These are phyloP conservation scores for Drosophila azteca DNA, from an alignment of 1,140 invertebrate genomes.

Conservation along the genomic window DNA sequence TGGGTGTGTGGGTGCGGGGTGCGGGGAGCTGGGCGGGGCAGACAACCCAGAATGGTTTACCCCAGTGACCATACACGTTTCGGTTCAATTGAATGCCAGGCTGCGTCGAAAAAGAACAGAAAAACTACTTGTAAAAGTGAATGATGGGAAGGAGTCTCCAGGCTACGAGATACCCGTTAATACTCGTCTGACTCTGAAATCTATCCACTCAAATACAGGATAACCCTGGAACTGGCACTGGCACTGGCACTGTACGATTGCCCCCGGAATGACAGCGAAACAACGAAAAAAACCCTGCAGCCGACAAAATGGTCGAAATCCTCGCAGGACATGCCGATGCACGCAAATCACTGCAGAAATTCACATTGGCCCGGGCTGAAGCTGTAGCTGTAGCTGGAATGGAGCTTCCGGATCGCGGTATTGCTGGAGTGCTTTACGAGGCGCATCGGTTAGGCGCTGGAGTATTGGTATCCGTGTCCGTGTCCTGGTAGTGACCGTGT, in stretches of 20 bases:
- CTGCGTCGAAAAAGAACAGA: slow-evolving; percentile 8
- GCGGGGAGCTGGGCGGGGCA: neutral
- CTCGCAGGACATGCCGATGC: slow-evolving; percentile 63
- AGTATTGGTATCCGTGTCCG: slow-evolving; percentile 4
- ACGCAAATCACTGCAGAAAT: slow-evolving; percentile 76
- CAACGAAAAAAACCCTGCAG: slow-evolving; percentile 28
- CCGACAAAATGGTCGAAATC: slow-evolving; percentile 22
- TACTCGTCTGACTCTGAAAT: neutral
- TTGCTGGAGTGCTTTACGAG: slow-evolving; percentile 69
- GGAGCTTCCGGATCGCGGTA: slow-evolving; percentile 31
- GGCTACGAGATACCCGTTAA: neutral
- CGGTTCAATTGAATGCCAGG: slow-evolving; percentile 72
- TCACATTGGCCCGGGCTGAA: slow-evolving; percentile 30
- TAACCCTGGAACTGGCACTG: neutral
- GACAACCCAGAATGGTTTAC: slow-evolving; percentile 23
- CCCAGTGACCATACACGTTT: slow-evolving; percentile 63
- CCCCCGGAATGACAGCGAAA: slow-evolving; percentile 2
- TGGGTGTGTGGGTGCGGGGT: neutral
- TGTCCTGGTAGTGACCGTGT: slow-evolving; percentile 19
- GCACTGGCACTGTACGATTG: neutral
- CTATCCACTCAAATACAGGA: neutral
- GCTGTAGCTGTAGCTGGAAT: slow-evolving; percentile 18
- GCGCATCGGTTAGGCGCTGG: slow-evolving; percentile 49
- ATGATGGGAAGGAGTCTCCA: neutral
- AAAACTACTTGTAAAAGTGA: neutral